phyloP scores from a whole-genome alignment of 2,797 vertebrate species.

The Pseudochirops cupreus region DNA sequence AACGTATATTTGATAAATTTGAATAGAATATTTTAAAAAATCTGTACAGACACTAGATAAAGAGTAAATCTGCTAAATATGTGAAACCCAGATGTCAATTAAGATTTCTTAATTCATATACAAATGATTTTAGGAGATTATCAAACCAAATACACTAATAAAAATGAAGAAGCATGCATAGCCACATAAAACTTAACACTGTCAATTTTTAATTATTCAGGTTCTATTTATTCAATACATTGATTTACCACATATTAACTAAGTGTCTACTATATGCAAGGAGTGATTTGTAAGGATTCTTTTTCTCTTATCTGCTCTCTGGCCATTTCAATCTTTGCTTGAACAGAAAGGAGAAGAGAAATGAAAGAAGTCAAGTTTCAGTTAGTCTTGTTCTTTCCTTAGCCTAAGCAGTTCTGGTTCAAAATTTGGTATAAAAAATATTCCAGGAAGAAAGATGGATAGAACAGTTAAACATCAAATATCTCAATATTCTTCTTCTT shows the following conservation, averaged over 20 bases:
- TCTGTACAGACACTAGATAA: background rate
- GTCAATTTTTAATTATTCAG: background rate
- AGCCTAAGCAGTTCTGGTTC: too few species aligned
- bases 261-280: too few species aligned
- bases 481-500: too few species aligned
- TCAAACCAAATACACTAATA: background rate
- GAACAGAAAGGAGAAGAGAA: background rate
- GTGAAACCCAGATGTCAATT: background rate
- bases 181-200: background rate
- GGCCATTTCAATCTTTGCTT: conserved; percentile 13
- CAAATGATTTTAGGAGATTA: background rate
- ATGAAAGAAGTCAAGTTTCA: too few species aligned
- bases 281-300: background rate
- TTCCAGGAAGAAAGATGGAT: too few species aligned
- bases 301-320: conserved; percentile 15
- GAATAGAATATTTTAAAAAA: too few species aligned
- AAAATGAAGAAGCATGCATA: background rate
- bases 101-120: background rate
- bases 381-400: too few species aligned
- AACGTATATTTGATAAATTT: too few species aligned
- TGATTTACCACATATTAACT: too few species aligned
- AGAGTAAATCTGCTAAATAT: background rate
- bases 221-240: background rate
- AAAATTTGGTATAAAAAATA: too few species aligned
- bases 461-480: too few species aligned